A percentile compares a stretch with the other conserved stretches of the same genome.
Conservation (phyloP, 2,113 vertebrate genomes). For the Sprattus sprattus region DNA sequence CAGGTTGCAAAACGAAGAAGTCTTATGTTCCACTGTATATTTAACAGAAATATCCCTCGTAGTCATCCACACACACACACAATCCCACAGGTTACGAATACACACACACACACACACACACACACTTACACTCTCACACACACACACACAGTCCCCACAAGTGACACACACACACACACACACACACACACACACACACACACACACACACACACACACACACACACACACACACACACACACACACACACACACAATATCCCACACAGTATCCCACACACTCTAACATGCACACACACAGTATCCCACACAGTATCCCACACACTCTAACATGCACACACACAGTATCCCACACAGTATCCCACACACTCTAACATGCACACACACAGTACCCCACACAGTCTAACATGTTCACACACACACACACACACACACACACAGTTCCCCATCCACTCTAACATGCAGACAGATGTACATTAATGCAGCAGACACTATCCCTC, state of each 20-base stretch:
- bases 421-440: background rate
- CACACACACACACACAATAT: conserved; percentile 10
- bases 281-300: background rate
- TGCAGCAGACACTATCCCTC: too few relatives aligned
- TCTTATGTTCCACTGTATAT: conserved; percentile 48
- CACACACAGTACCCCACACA: background rate
- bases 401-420: conserved; percentile 18
- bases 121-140: too few relatives aligned
- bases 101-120: background rate
- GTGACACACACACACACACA: background rate
- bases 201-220: conserved; percentile 20
- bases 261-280: background rate
- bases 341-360: conserved; percentile 19
- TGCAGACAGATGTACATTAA: background rate
- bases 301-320: conserved; percentile 49
- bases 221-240: background rate
- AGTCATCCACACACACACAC: background rate
- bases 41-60: conserved; percentile 44
- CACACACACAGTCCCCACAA: background rate
- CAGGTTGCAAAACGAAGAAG: conserved; percentile 45
- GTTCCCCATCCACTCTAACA: background rate
- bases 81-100: background rate
- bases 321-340: background rate
- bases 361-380: background rate
- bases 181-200: background rate